phyloP scores from a whole-genome alignment of 2,888 invertebrate species.

The Eurois occulta region DNA sequence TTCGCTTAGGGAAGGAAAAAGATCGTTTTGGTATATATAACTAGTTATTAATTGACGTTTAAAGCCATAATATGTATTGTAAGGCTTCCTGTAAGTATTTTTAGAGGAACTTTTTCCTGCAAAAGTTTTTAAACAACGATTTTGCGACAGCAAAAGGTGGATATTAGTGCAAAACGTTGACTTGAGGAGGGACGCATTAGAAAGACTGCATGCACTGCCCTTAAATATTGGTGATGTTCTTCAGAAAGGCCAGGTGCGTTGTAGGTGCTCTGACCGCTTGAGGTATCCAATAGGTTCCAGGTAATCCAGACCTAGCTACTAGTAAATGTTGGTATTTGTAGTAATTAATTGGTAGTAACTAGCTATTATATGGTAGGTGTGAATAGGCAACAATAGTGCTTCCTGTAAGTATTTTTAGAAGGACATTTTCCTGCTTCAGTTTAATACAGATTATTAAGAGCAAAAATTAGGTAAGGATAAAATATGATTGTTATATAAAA shows the following conservation, averaged over 20 bases:
- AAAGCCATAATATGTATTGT: not conserved
- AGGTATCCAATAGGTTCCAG: too few relatives aligned
- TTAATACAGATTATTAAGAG: not conserved
- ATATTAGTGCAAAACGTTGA: not conserved
- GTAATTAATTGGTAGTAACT: not conserved
- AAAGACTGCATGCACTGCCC: not conserved
- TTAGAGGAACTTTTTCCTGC: not conserved
- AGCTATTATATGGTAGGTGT: not conserved
- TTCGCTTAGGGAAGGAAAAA: not conserved
- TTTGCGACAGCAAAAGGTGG: not conserved
- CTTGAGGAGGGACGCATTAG: not conserved
- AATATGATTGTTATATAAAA: not conserved
- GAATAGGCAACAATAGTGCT: not conserved
- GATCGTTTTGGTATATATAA: not conserved
- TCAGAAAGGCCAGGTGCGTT: not conserved
- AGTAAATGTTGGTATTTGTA: not conserved
- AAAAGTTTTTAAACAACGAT: not conserved
- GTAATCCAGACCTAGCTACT: too few relatives aligned
- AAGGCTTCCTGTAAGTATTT: not conserved
- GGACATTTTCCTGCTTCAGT: not conserved
- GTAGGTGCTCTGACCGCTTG: too few relatives aligned
- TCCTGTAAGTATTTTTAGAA: not conserved
- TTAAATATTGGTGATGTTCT: not conserved
- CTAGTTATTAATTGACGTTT: not conserved
- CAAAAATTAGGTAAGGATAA: not conserved